phyloP scores from a whole-genome alignment of 2,797 vertebrate species.

The Glyptemys insculpta region DNA sequence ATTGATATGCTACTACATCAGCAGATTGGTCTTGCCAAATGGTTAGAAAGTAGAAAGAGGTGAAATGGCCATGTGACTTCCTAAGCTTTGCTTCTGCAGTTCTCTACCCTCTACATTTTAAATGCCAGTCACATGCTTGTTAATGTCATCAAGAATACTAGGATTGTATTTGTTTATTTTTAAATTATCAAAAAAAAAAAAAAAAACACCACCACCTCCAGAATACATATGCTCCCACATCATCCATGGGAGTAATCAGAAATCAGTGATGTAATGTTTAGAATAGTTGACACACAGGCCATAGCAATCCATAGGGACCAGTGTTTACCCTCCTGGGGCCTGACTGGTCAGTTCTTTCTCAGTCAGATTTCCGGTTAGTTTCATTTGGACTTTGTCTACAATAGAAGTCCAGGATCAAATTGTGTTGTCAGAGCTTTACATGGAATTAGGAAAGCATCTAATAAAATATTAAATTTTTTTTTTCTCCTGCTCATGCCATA shows the following conservation, averaged over 20 bases:
- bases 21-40: neutral
- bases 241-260: neutral
- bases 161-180: neutral
- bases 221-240: neutral
- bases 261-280: neutral
- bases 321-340: neutral
- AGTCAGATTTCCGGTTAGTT: neutral
- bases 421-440: neutral
- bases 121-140: neutral
- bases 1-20: neutral
- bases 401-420: neutral
- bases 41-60: neutral
- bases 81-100: fast-evolving
- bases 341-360: neutral
- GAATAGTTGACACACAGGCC: neutral
- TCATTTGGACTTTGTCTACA: neutral
- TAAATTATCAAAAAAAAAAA: neutral
- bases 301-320: neutral
- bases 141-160: neutral
- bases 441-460: neutral
- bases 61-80: neutral
- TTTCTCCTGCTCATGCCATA: neutral
- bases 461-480: neutral
- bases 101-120: neutral
- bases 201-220: neutral